Conservation (phyloP, 2,797 vertebrate genomes). For the Tragopan temminckii region DNA sequence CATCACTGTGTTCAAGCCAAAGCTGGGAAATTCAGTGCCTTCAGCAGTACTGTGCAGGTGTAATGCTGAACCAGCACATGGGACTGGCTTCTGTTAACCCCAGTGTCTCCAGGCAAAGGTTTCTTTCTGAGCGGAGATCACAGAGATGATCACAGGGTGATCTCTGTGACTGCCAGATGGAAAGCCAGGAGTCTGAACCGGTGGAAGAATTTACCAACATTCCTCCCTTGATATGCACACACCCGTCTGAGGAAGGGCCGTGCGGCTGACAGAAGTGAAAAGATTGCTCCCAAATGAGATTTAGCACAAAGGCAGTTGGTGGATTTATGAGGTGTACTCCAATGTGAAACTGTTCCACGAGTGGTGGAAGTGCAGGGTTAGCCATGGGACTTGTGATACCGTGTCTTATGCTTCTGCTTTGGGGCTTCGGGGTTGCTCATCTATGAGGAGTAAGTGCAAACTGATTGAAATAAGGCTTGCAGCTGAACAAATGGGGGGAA, state of each 20-base stretch:
- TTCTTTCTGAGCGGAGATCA: not conserved
- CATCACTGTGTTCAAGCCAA: not conserved
- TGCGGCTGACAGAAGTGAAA: not conserved
- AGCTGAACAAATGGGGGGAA: not conserved
- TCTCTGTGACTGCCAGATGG: not conserved
- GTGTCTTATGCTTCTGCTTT: not conserved
- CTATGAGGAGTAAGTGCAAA: not conserved
- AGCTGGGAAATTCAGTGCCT: not conserved
- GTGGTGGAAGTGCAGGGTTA: not conserved
- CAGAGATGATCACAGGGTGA: not conserved
- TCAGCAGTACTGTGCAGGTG: not conserved
- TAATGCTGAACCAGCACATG: not conserved
- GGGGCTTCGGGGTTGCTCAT: fast-evolving
- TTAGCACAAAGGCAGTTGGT: not conserved
- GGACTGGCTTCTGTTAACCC: not conserved
- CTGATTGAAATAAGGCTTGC: not conserved
- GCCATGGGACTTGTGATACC: not conserved
- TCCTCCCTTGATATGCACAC: not conserved
- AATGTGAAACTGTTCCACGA: not conserved
- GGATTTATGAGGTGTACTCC: not conserved
- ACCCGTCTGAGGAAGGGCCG: not conserved
- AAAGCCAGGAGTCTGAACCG: not conserved
- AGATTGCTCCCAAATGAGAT: not conserved
- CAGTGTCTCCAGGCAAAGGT: not conserved
- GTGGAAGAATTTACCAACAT: not conserved